Evolutionary conservation across 2,797 vertebrate species (phyloP), one percentile per base, ranked within the genome.

Genomic region (Squalus acanthias): DNA sequence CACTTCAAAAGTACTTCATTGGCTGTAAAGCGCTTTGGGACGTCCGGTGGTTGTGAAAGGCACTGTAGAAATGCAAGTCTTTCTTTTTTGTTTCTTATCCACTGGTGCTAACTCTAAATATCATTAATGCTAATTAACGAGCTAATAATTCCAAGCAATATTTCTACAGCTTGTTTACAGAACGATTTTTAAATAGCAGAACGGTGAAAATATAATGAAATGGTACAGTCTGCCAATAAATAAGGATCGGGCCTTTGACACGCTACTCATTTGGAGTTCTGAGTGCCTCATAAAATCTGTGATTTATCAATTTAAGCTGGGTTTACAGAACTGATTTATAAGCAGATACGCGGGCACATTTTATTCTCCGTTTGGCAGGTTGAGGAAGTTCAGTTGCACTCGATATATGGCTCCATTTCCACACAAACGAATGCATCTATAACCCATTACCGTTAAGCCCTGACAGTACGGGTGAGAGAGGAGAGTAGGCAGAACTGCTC

Each of bases 261-360:
- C n/a, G 20, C 65, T 4, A n/a, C 65, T 93, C 91, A 67, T 93
- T 93, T 93, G 91, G 91, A 69, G 63, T 39, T 93, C 20, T 93
- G 91, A 69, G 91, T 93, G 91, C 63, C 63, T 69, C 91, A 93
- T 93, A 93, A 93, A 93, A 24, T 46, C 65, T 24, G 65, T 69
- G 91, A 93, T 93, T 93, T 93, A 93, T 93, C 63, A 93, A 93
- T 46, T 69, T 93, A 69, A 69, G 63, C 39, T 39, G 3, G 22
- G 91, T 93, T 93, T 69, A 93, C 91, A 93, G 91, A 93, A 39
- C 91, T 69, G 91, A 93, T 93, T 93, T 93, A 67, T 93, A 93
- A 93, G 65, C 50, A 69, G 50, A 22, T 67, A 93, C 2, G 9
- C 22, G 65, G 39, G 65, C n/a, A 22, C 60, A 67, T 92, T 92